Conservation (phyloP, 92 coral and sea anemone genomes). For the Epizoanthus fatuus region DNA sequence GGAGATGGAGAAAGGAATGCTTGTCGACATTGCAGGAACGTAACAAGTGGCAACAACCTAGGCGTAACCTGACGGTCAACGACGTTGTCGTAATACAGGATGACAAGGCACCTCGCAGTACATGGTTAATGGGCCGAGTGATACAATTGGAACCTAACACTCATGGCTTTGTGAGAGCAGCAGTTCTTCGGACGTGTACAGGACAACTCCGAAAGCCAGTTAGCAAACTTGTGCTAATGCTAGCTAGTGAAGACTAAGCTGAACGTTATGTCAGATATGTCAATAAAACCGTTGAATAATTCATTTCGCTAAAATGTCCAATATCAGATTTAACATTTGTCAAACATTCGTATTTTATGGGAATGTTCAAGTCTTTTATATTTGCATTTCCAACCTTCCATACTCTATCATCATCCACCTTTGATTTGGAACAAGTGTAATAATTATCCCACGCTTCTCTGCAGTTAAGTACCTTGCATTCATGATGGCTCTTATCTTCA, state of each 20-base stretch:
- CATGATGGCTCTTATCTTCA: too few relatives aligned
- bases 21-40: slow-evolving; percentile 52
- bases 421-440: too few relatives aligned
- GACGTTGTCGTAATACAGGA: slow-evolving; percentile 23
- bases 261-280: neutral
- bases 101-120: neutral
- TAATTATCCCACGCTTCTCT: too few relatives aligned
- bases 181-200: slow-evolving; percentile 10
- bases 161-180: slow-evolving; percentile 29
- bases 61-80: slow-evolving; percentile 10
- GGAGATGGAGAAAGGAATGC: slow-evolving; percentile 65
- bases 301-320: too few relatives aligned
- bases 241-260: neutral
- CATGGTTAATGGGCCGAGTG: neutral
- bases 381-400: too few relatives aligned
- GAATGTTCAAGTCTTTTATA: too few relatives aligned
- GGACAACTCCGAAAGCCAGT: slow-evolving; percentile 18
- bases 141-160: neutral
- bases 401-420: too few relatives aligned
- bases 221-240: slow-evolving; percentile 2
- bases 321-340: too few relatives aligned
- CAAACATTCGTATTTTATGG: too few relatives aligned
- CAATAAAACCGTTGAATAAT: too few relatives aligned
- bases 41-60: slow-evolving; percentile 14
- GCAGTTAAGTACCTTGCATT: too few relatives aligned